Conservation (phyloP, 2,888 invertebrate species). For the Limenitis camilla region DNA sequence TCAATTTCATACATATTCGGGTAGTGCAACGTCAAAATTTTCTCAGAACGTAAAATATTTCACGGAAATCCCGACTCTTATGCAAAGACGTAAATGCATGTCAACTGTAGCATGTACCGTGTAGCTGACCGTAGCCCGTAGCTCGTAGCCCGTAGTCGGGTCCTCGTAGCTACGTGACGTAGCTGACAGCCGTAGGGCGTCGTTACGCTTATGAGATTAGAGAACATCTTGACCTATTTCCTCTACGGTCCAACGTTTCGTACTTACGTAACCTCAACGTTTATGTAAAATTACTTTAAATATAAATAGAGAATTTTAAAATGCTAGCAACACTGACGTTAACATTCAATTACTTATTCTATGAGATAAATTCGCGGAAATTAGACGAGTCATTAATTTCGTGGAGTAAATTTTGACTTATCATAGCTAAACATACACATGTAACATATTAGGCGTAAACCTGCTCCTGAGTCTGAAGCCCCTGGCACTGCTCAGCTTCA, state of each 20-base stretch:
- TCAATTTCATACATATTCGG: too few relatives aligned
- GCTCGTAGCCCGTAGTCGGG: neutral
- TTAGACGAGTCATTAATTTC: too few relatives aligned
- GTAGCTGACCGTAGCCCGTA: slow-evolving; percentile 5
- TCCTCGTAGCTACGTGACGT: slow-evolving; percentile 15
- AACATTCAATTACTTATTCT: too few relatives aligned
- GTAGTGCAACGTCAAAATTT: slow-evolving; percentile 1
- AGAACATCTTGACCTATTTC: slow-evolving; percentile 29
- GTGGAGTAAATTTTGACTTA: too few relatives aligned
- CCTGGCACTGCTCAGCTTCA: too few relatives aligned
- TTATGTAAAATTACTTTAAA: too few relatives aligned
- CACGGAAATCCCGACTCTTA: neutral
- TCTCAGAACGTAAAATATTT: neutral
- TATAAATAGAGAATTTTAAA: too few relatives aligned
- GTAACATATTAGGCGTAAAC: too few relatives aligned
- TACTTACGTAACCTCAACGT: slow-evolving; percentile 1
- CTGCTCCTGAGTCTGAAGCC: too few relatives aligned
- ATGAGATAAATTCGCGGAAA: too few relatives aligned
- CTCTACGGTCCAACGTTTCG: slow-evolving; percentile 10
- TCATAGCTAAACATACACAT: too few relatives aligned
- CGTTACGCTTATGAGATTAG: slow-evolving; percentile 29
- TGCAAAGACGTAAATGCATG: slow-evolving; percentile 7
- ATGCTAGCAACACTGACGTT: too few relatives aligned
- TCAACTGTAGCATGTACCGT: neutral
- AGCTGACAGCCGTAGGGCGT: slow-evolving; percentile 28